Evolutionary conservation across 2,888 invertebrate genomes (phyloP).

Genomic region (Glaucopsyche alexis): DNA sequence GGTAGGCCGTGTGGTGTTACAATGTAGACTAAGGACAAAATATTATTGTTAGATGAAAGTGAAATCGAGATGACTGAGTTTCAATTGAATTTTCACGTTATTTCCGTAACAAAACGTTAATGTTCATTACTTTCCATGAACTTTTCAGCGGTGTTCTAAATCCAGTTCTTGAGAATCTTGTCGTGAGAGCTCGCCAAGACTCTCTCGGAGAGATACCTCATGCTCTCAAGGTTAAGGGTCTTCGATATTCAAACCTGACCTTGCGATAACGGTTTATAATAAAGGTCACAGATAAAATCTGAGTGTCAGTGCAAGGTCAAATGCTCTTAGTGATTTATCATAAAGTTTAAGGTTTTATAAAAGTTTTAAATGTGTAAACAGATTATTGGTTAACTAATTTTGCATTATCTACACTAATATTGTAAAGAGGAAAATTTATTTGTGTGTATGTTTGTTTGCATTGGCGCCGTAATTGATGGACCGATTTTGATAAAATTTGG

Average conservation of each 20-base stretch:
- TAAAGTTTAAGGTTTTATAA: neutral
- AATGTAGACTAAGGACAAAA: too few species aligned
- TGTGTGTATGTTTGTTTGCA: too few species aligned
- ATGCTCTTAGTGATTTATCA: neutral
- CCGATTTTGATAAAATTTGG: too few species aligned
- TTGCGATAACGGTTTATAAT: slow-evolving; percentile 19
- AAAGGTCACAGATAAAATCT: slow-evolving; percentile 10
- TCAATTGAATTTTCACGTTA: neutral
- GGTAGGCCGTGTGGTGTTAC: too few species aligned
- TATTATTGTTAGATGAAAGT: too few species aligned
- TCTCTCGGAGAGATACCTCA: slow-evolving; percentile 34
- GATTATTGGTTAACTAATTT: too few species aligned
- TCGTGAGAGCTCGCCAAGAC: neutral
- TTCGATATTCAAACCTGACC: slow-evolving; percentile 29
- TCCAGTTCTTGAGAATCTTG: slow-evolving; percentile 3
- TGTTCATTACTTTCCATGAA: slow-evolving; percentile 20
- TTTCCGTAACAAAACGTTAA: neutral
- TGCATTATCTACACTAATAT: too few species aligned
- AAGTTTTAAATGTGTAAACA: neutral
- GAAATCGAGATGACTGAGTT: too few species aligned
- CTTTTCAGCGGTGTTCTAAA: slow-evolving; percentile 27
- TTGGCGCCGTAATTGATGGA: too few species aligned
- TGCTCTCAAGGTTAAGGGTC: slow-evolving; percentile 35
- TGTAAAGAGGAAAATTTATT: too few species aligned
- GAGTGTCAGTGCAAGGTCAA: slow-evolving; percentile 10